Percentiles rank a stretch among this genome's conserved stretches.
Evolutionary conservation across 2,113 vertebrate genomes (phyloP).

Genomic region (Lophotis ruficrista): DNA sequence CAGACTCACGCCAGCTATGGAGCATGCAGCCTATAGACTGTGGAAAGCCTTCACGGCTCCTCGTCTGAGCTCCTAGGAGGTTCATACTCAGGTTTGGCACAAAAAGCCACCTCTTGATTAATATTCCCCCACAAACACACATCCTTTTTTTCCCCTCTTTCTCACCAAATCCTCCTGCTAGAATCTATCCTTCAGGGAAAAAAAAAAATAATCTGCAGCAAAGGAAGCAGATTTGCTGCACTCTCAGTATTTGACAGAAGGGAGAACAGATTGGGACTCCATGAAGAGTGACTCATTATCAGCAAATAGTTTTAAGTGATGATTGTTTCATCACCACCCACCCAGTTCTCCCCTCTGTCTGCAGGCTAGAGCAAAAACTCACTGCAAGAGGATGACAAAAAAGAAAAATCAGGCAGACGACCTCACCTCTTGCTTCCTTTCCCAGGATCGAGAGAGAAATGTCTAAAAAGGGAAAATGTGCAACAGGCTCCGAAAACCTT

Average conservation of each 20-base stretch:
- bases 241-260: constrained; percentile 46
- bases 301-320: constrained; percentile 66
- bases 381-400: neutral
- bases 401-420: neutral
- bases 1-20: neutral
- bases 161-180: neutral
- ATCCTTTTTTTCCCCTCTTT: neutral
- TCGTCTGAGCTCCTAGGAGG: neutral
- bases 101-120: neutral
- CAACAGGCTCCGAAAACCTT: neutral
- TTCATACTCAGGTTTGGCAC: neutral
- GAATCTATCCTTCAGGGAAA: neutral
- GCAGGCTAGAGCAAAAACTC: constrained; percentile 3
- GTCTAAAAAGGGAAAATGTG: neutral
- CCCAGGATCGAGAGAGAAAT: neutral
- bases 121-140: neutral
- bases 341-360: constrained; percentile 43
- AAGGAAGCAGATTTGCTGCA: constrained; percentile 22
- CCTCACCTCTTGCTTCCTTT: constrained; percentile 27
- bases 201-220: neutral
- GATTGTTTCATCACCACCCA: constrained; percentile 62
- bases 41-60: neutral
- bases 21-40: neutral
- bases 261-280: constrained; percentile 64
- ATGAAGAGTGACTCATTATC: constrained; percentile 67